These are phyloP conservation scores for Balearica regulorum DNA, from an alignment of 2,797 vertebrate genomes.

Conservation along the genomic window DNA sequence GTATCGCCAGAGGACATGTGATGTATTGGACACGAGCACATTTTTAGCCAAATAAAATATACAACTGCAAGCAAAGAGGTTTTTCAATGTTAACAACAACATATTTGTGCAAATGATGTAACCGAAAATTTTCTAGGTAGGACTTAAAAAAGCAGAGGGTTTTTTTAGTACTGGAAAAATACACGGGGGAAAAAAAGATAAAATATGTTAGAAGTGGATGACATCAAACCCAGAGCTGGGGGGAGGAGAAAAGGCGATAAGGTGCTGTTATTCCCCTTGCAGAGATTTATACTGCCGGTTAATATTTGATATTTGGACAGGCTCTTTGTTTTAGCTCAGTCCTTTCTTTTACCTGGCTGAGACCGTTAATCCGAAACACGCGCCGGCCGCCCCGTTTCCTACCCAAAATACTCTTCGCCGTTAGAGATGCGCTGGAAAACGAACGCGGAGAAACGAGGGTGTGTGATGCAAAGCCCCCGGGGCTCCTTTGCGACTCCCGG, in stretches of 20 bases:
- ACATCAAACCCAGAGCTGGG: not conserved
- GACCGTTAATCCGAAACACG: not conserved
- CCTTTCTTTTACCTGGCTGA: not conserved
- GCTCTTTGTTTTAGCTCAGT: not conserved
- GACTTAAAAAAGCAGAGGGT: conserved; percentile 65
- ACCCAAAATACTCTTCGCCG: not conserved
- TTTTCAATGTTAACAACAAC: conserved; percentile 92
- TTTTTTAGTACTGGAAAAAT: conserved; percentile 74
- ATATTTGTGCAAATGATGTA: conserved; percentile 95
- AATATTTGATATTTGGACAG: not conserved
- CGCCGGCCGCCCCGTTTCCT: not conserved
- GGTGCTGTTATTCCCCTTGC: not conserved
- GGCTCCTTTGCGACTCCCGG: not conserved
- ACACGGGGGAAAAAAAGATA: conserved; percentile 30
- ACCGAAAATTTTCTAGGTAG: conserved; percentile 77
- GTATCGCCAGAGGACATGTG: conserved; percentile 89
- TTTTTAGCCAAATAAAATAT: conserved; percentile 97
- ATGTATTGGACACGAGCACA: conserved; percentile 86
- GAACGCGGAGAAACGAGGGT: not conserved
- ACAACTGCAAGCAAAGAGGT: conserved; percentile 84
- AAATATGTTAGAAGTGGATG: conserved; percentile 55
- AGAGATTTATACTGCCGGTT: not conserved
- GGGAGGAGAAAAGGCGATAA: not conserved
- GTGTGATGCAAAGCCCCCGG: not conserved
- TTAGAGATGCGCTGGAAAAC: conserved; percentile 12